These are phyloP conservation scores for Rhinolophus ferrumequinum DNA, from an alignment of 2,113 vertebrate species.

Conservation along the genomic window DNA sequence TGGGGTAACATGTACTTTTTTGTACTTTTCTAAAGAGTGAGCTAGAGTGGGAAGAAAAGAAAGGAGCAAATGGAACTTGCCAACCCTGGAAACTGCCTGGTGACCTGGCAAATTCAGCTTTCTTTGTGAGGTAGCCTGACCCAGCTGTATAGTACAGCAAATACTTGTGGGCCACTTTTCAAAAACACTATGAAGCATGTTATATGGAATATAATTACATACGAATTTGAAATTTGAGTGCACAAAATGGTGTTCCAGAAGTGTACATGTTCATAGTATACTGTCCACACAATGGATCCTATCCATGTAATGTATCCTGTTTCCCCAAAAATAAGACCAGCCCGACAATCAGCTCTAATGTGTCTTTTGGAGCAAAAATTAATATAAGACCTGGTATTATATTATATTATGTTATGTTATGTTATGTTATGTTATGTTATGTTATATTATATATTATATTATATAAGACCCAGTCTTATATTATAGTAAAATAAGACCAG, in stretches of 20 bases:
- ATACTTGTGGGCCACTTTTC: background rate
- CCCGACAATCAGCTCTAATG: no score
- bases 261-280: background rate
- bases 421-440: no score
- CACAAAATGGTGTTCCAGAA: background rate
- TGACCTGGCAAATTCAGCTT: background rate
- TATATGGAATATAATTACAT: background rate
- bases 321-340: no score
- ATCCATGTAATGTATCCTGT: background rate
- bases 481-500: no score
- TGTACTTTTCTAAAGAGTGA: conserved; percentile 19
- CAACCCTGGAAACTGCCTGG: background rate
- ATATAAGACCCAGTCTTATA: no score
- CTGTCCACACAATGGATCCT: background rate
- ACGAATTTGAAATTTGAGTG: background rate
- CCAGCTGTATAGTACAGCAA: background rate
- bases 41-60: conserved; percentile 1
- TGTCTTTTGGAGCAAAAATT: no score
- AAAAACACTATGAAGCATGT: background rate
- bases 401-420: no score
- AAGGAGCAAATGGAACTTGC: background rate
- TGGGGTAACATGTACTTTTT: background rate
- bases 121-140: background rate
- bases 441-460: no score
- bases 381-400: no score